Conservation (phyloP, 2,888 invertebrate species). For the Miltochrista miniata region DNA sequence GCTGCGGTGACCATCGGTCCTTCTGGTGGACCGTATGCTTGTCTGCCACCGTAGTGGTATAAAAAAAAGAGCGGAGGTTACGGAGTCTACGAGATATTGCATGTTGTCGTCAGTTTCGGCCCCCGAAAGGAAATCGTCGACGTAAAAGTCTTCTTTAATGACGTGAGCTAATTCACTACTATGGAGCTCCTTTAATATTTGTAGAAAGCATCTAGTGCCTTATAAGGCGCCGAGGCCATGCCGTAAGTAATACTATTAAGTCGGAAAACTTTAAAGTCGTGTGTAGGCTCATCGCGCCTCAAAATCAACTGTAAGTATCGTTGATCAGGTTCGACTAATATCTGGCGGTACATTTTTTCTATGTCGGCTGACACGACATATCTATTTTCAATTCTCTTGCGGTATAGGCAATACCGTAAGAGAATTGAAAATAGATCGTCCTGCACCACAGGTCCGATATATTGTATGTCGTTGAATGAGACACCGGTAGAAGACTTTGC, state of each 20-base stretch:
- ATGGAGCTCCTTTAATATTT: not conserved
- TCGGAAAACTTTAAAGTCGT: not conserved
- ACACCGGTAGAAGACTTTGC: slow-evolving; percentile 12
- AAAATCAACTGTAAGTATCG: not conserved
- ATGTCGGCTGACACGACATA: slow-evolving; percentile 5
- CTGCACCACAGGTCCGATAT: slow-evolving; percentile 18
- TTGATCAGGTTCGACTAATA: not conserved
- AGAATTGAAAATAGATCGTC: slow-evolving; percentile 25
- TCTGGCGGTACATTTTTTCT: not conserved
- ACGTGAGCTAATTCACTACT: not conserved
- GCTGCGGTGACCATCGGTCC: no score
- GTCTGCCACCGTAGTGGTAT: no score
- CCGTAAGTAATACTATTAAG: not conserved
- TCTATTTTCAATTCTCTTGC: no score
- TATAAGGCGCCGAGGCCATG: not conserved
- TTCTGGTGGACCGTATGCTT: no score
- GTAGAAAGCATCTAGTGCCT: not conserved
- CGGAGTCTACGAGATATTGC: not conserved
- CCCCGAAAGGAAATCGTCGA: not conserved
- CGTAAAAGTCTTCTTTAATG: not conserved
- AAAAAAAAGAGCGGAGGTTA: no score
- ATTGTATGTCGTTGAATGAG: slow-evolving; percentile 26
- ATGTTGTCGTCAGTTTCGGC: not conserved
- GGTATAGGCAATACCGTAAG: slow-evolving; percentile 17
- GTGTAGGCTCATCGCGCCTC: not conserved